Base-by-base conservation (phyloP, 2,113 vertebrate species). In the Ranitomeya variabilis region DNA sequence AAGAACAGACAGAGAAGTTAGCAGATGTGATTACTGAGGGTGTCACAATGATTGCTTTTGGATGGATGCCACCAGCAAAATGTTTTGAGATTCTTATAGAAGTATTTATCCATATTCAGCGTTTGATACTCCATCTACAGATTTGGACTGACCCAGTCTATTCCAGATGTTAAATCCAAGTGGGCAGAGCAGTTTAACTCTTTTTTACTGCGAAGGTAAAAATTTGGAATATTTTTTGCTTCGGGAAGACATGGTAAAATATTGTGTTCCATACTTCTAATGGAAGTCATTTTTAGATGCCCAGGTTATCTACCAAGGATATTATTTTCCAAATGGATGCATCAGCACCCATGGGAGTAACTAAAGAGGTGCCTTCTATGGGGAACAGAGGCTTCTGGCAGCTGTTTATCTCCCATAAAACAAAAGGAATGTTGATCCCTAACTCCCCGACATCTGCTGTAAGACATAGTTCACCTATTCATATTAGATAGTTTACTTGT, bases 1-100 rank as follows among this genome's bases (percentile, higher is more conserved):
- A 64, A 45, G 64, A 76, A 73, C 86, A 87, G 79, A 74, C 86
- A 73, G 78, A 59, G 74, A 83, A 60, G 80, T 74, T 83, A 88
- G 87, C 87, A 88, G 80, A 88, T 88, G 87, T 83, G 80, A 76
- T 88, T 88, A 45, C 71, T 66, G 87, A 88, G 80, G 87, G 57
- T 88, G 87, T 88, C 80, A 83, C 67, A 19, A 60, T 76, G 80
- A 88, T 88, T 76, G 80, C 80, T 83, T 62, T 62, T 88, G 87
- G 87, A 88, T 2, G 21, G 9, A 23, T 64, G 87, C 87, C 87
- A 76, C 14, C 80, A 9, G 16, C 10, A 13, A 83, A 88, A 83
- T 76, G 57, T 88, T 88, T 77, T 66, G 80, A 83, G 83, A 88
- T 77, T 55, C 79, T 74, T 74, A 87, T 57, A 80, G 52, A 60